Base-by-base conservation (phyloP, 2,797 vertebrate species). In the Aeoliscus strigatus region DNA sequence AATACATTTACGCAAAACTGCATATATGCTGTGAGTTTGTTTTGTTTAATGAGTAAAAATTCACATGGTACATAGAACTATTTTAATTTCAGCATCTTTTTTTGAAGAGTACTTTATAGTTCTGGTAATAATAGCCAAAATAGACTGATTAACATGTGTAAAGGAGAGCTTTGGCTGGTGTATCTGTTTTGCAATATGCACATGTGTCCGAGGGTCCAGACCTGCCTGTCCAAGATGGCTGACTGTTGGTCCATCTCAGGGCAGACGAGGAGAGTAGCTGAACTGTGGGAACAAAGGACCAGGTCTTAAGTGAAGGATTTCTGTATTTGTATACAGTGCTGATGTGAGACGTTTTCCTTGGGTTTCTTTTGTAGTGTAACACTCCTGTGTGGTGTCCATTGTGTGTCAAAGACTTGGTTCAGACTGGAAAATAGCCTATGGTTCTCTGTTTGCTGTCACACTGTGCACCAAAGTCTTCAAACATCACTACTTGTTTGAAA, bases 11-110 rank as follows among this genome's bases (percentile, higher is more conserved):
- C 65, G 59, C 59, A 15, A 62, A 80, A 65, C 74, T 80, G 75
- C 72, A 78, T 72, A 54, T 70, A 81, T 79, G 67, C 77, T 79
- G 68, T 83, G 60, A 71, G 69, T 37, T 27, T 39, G 51, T 48
- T 40, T 39, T 33, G n/a, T 29, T 9, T 34, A n/a, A 14, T 21
- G 10, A 25, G 37, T 41, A 40, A 29, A 33, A 49, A 45, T 70
- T 68, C 39, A 63, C 48, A 72, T 47, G 80, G 74, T 81, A 81
- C 77, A 52, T 72, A 69, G 66, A 18, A 45, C 52, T 58, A 60
- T 73, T 71, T 53, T 11, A 64, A 61, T 59, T 62, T 63, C 49
- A 55, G 17, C 57, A 31, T 72, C 39, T 60, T 62, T 61, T 67
- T 51, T 43, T 53, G 36, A 59, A 38, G 50, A 43, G 31, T 61